Evolutionary conservation across 2,113 vertebrate species (phyloP), one percentile per base, ranked within the genome.

Genomic region (Thomomys bottae): DNA sequence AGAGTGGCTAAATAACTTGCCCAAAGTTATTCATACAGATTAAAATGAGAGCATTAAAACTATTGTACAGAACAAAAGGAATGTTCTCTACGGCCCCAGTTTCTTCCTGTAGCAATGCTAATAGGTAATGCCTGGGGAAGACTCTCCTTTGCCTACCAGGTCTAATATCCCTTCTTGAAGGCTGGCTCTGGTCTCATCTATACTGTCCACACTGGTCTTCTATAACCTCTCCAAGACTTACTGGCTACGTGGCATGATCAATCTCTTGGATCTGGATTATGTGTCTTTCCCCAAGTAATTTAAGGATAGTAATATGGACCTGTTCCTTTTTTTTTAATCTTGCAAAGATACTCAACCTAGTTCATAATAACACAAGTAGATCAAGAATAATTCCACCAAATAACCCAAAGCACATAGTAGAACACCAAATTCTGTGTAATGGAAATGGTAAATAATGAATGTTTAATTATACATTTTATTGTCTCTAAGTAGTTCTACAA

Each of bases 41-140:
- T 94, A 92, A 90, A 95, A 92, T 76, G 30, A 93, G 78, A 95
- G 87, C 94, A 84, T 84, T 90, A 92, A 95, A 92, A 42, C 88
- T 67, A 78, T 71, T 75, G 18, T 81, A 87, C 85, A 87, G 84
- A 94, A 91, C 54, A 59, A 79, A 90, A 63, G 18, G 18, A 87
- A 61, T 23, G 20, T 71, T 92, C 72, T 81, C 68, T 68, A 61
- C 1, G 57, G 64, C 63, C 21, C 23, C 49, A 57, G 63, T 8
- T 84, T 83, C 63, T 86, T 91, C 76, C 76, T 71, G 54, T 57
- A 67, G 68, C 36, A 67, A 14, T 84, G 76, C 38, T 81, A 82
- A 93, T 42, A 45, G 49, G n/a, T n/a, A 30, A 1, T 66, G 36
- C 54, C 75, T 92, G 40, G 72, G 89, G 45, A 26, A 11, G 5